Evolutionary conservation across 2,888 invertebrate genomes (phyloP), one percentile per base, ranked within the genome.

Genomic region (Apeira syringaria): DNA sequence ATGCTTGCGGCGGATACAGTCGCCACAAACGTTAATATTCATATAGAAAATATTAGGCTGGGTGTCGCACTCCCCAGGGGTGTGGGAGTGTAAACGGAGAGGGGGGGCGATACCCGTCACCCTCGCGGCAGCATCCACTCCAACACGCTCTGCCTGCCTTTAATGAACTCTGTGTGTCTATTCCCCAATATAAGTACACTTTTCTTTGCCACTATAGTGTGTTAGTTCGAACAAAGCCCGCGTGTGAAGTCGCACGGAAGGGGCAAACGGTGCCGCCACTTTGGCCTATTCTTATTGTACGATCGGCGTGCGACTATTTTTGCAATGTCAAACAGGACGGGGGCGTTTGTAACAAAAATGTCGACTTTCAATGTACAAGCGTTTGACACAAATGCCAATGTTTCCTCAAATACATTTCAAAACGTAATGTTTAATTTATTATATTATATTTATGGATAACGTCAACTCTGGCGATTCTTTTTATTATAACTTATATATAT

Each of bases 121-220:
- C 74, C 83, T 69, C 68, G 53, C 72, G 71, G 68, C 68, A 65
- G 68, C 78, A 64, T 71, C 76, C 85, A 81, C 86, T 83, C 81
- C 69, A 80, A 84, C 87, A 88, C 88, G 88, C 83, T 75, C 77
- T 71, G 77, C 75, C 69, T 76, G 80, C 82, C 84, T 86, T 83
- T 88, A 88, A 88, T 86, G 86, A 88, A 87, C 87, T 87, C 86
- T 88, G 80, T 81, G 84, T 84, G 83, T 80, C 80, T 77, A 80
- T 78, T 80, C 70, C 75, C 79, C 78, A 79, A 82, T 79, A 85
- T 75, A 81, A 84, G 88, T 77, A 84, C 85, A 85, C 88, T 88
- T 86, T 85, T 84, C 86, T 81, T 82, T 83, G 80, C 70, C 68
- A 69, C 75, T 78, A 84, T 81, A 78, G 79, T 74, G 71, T 77